Percentiles rank a stretch among this genome's conserved stretches.
These are phyloP conservation scores for Exocentrus adspersus DNA, from an alignment of 2,888 invertebrate species.

Conservation along the genomic window DNA sequence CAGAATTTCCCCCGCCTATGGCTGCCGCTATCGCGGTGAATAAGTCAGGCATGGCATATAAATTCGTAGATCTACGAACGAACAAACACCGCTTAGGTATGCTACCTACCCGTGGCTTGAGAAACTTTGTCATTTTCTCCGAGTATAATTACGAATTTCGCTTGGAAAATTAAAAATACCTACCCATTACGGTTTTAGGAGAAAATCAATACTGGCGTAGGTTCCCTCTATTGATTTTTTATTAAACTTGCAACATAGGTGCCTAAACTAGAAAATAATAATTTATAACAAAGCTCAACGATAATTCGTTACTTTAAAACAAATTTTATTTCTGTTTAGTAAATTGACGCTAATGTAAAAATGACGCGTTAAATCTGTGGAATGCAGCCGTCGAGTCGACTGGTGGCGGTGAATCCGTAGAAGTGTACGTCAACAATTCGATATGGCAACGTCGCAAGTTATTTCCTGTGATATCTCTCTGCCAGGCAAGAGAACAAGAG, in stretches of 20 bases:
- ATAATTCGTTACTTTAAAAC: no score
- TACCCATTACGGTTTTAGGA: background rate
- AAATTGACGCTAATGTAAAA: background rate
- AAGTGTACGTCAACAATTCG: constrained; percentile 10
- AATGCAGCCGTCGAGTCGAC: background rate
- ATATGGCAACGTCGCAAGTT: constrained; percentile 36
- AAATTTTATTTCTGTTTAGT: background rate
- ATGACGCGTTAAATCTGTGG: background rate
- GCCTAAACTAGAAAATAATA: no score
- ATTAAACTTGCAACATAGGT: no score
- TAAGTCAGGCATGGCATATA: background rate
- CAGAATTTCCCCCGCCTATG: background rate
- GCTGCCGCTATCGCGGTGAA: background rate
- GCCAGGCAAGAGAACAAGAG: constrained; percentile 39
- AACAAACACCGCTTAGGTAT: background rate
- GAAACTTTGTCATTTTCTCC: background rate
- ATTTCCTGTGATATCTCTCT: constrained; percentile 50
- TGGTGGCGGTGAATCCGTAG: constrained; percentile 17
- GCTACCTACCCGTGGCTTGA: background rate
- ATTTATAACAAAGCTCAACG: no score
- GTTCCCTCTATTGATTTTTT: background rate
- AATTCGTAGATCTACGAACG: background rate
- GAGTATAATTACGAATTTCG: background rate
- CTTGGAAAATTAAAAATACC: background rate
- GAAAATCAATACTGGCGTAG: background rate